Percentiles rank a stretch among this genome's conserved stretches.
phyloP scores from a whole-genome alignment of 2,113 vertebrate genomes.

The Regulus satrapa region DNA sequence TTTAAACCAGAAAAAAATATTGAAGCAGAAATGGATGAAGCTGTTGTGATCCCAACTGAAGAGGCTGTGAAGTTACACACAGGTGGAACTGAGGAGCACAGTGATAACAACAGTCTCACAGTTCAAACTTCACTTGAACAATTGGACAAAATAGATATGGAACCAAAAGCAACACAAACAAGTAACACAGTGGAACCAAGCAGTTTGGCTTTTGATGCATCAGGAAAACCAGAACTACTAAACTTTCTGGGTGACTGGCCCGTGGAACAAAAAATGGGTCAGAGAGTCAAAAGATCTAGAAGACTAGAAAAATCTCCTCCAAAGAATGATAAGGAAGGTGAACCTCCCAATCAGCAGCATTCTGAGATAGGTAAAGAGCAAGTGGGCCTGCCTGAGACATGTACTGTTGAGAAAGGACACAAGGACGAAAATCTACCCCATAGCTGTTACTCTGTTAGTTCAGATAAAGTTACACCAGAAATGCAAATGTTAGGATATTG shows the following conservation, averaged over 20 bases:
- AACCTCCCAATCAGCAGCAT: background rate
- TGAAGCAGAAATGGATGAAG: background rate
- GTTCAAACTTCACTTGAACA: conserved; percentile 14
- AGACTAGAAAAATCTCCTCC: conserved; percentile 64
- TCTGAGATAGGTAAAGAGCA: background rate
- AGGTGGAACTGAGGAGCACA: background rate
- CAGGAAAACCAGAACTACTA: conserved; percentile 50
- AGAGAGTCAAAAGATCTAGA: conserved; percentile 75
- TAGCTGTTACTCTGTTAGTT: background rate
- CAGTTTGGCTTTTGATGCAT: conserved; percentile 2
- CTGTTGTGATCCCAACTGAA: background rate
- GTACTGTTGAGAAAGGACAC: background rate
- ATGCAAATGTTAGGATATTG: conserved; percentile 73
- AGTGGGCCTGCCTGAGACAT: background rate
- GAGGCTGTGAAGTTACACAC: background rate
- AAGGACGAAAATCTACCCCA: background rate
- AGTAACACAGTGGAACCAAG: conserved; percentile 19
- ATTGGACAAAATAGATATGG: background rate
- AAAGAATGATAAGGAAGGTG: conserved; percentile 26
- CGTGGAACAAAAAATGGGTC: conserved; percentile 77
- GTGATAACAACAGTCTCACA: background rate
- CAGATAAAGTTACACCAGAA: conserved; percentile 20
- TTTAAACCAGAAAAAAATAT: background rate
- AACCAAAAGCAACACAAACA: conserved; percentile 1
- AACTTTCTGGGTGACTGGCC: conserved; percentile 93